Evolutionary conservation across 2,888 invertebrate species (phyloP).

Genomic region (Parelbella ahira): DNA sequence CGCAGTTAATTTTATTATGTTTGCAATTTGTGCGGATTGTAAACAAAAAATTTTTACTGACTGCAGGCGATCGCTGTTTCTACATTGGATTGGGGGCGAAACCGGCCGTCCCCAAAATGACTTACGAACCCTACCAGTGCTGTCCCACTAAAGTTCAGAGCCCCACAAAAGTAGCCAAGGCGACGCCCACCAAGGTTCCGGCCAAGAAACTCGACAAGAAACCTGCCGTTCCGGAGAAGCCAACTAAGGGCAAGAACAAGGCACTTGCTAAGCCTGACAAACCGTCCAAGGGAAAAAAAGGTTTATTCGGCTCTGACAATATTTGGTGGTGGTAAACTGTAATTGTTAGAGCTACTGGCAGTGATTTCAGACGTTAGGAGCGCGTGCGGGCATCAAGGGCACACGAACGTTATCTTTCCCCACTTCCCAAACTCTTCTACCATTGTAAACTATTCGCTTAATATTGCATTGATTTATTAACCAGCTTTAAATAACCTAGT

Average conservation of each 20-base stretch:
- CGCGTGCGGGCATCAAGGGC: conserved; percentile 68
- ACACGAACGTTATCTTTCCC: conserved; percentile 63
- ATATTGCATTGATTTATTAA: conserved; percentile 64
- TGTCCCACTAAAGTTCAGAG: conserved; percentile 92
- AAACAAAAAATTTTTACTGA: conserved; percentile 92
- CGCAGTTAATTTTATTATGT: conserved; percentile 66
- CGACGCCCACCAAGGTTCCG: conserved; percentile 83
- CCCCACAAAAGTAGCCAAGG: conserved; percentile 90
- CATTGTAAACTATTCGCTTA: conserved; percentile 48
- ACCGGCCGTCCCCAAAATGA: conserved; percentile 86
- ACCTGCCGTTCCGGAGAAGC: conserved; percentile 55
- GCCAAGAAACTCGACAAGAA: conserved; percentile 73
- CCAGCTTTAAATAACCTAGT: conserved; percentile 67
- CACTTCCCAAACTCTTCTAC: conserved; percentile 43
- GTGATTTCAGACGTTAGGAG: conserved; percentile 54
- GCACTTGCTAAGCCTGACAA: conserved; percentile 80
- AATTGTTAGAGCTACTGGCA: conserved; percentile 53
- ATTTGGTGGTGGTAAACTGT: conserved; percentile 88
- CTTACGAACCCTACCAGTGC: conserved; percentile 95
- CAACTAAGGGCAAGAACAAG: conserved; percentile 70
- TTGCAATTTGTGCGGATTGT: conserved; percentile 71
- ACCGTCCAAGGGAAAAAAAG: conserved; percentile 85
- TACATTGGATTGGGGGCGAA: conserved; percentile 96
- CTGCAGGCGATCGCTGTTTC: conserved; percentile 98
- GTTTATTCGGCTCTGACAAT: conserved; percentile 92